Evolutionary conservation across 2,113 vertebrate genomes (phyloP).

Genomic region (Rostratula benghalensis): DNA sequence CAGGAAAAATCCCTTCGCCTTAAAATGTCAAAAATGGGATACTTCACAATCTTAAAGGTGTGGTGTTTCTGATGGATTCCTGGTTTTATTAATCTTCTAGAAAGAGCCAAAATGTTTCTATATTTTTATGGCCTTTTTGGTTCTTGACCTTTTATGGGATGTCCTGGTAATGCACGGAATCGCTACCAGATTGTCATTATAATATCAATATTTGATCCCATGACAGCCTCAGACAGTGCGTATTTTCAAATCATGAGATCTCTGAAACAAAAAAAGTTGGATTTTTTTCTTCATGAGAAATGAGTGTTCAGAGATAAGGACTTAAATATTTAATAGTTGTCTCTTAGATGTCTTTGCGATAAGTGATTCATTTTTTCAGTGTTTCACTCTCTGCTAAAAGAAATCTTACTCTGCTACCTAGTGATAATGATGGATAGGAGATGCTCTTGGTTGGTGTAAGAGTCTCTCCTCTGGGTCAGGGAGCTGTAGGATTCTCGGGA

Average conservation of each 20-base stretch:
- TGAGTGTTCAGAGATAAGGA: background rate
- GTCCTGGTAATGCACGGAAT: background rate
- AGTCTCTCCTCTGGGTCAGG: background rate
- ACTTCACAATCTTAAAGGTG: background rate
- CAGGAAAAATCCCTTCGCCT: background rate
- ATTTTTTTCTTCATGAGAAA: background rate
- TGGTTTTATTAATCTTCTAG: background rate
- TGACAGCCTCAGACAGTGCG: background rate
- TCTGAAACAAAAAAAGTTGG: background rate
- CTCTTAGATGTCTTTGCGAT: background rate
- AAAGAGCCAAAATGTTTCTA: background rate
- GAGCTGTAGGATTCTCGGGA: background rate
- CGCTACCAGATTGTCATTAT: background rate
- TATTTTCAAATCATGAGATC: background rate
- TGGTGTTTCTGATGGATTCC: background rate
- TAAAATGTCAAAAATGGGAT: background rate
- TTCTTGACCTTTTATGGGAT: background rate
- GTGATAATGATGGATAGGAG: background rate
- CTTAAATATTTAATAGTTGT: background rate
- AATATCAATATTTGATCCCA: background rate
- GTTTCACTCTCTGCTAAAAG: background rate
- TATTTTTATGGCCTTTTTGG: background rate
- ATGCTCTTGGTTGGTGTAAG: background rate
- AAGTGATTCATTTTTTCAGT: background rate
- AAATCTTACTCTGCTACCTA: fast-evolving